Conservation (phyloP, 2,888 invertebrate genomes). For the Myopa tessellatipennis region DNA sequence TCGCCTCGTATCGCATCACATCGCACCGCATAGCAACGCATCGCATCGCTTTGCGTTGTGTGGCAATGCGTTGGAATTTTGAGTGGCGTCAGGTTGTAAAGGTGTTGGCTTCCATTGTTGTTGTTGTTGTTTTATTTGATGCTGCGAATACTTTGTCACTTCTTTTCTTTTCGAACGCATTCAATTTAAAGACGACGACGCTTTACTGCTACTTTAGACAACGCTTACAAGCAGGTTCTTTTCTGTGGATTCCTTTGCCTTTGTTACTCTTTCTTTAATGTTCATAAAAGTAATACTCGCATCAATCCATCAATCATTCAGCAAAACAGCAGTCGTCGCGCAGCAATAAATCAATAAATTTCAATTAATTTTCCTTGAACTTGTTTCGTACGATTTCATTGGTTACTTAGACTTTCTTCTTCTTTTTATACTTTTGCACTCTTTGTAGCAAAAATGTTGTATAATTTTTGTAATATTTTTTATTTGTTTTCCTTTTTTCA, state of each 20-base stretch:
- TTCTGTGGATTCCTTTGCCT: no score
- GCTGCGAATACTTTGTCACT: neutral
- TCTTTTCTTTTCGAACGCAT: neutral
- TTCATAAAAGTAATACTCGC: neutral
- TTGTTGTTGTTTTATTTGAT: neutral
- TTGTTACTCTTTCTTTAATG: no score
- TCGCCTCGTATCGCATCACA: neutral
- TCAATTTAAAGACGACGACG: neutral
- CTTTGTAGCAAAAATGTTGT: neutral
- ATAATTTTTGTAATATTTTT: neutral
- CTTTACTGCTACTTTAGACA: no score
- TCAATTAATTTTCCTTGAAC: conserved; percentile 34
- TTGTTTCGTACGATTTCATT: conserved; percentile 16
- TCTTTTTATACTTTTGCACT: neutral
- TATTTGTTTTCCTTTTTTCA: neutral
- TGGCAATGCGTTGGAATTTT: conserved; percentile 27
- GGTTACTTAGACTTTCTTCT: neutral
- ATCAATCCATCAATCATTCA: neutral
- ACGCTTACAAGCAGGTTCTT: no score
- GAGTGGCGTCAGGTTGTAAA: conserved; percentile 14
- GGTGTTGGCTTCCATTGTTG: neutral
- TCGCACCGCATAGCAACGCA: neutral
- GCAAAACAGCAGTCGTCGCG: neutral
- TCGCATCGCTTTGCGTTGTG: neutral
- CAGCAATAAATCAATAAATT: conserved; percentile 37